Evolutionary conservation across 2,888 invertebrate genomes (phyloP).

Genomic region (Mellilla xanthometata): DNA sequence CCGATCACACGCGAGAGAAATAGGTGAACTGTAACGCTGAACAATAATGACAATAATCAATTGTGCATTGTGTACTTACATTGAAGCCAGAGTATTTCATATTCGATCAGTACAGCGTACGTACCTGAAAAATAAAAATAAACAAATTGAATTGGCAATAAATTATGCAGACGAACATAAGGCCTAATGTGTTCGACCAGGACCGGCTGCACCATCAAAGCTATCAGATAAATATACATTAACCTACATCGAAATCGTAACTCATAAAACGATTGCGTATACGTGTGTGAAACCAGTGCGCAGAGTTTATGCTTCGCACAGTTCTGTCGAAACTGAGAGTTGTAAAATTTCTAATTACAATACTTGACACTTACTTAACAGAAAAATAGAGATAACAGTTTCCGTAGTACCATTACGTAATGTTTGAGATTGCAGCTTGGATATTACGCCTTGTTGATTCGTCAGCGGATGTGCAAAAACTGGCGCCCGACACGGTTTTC

Average conservation of each 20-base stretch:
- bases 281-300: conserved; percentile 61
- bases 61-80: conserved; percentile 19
- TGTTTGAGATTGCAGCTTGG: conserved; percentile 36
- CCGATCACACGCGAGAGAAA: conserved; percentile 5
- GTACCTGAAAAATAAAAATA: conserved; percentile 56
- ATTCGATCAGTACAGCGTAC: conserved; percentile 28
- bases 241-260: conserved; percentile 69
- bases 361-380: conserved; percentile 41
- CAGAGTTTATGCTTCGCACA: conserved; percentile 59
- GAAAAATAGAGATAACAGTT: conserved; percentile 41
- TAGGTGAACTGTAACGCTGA: conserved; percentile 11
- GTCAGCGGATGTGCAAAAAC: conserved; percentile 38
- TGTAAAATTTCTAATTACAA: conserved; percentile 48
- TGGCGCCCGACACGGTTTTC: conserved; percentile 26
- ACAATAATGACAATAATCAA: conserved; percentile 15
- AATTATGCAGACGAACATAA: conserved; percentile 15
- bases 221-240: conserved; percentile 57
- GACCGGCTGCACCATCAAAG: conserved; percentile 40
- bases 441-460: conserved; percentile 38
- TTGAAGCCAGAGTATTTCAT: conserved; percentile 9
- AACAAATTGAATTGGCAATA: conserved; percentile 28
- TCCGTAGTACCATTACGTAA: conserved; percentile 42
- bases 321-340: conserved; percentile 69
- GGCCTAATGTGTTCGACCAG: conserved; percentile 25
- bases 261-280: conserved; percentile 67